Evolutionary conservation across 2,888 invertebrate genomes (phyloP).

Genomic region (Tolmerus cingulatus): DNA sequence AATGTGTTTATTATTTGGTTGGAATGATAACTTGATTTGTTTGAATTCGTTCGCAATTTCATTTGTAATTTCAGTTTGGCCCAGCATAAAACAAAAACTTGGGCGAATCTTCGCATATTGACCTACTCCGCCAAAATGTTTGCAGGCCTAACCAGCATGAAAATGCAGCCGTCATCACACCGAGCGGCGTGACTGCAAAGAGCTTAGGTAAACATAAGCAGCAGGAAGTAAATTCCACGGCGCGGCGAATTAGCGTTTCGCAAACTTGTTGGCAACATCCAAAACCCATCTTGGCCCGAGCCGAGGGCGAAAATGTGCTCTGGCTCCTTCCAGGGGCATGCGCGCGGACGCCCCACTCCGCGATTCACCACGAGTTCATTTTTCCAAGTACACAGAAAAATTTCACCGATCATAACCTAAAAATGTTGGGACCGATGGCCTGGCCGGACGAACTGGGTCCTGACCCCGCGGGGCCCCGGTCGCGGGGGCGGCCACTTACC

Average conservation of each 20-base stretch:
- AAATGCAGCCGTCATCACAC: not conserved
- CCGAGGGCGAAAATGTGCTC: not conserved
- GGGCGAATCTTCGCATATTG: not conserved
- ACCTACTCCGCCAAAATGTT: not conserved
- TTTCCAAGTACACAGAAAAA: not conserved
- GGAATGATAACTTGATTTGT: not conserved
- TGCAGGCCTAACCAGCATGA: not conserved
- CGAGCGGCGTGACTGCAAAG: not conserved
- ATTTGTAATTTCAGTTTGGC: not conserved
- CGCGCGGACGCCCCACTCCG: not conserved
- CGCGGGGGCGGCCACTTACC: slow-evolving; percentile 64
- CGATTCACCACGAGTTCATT: not conserved
- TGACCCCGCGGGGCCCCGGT: not conserved
- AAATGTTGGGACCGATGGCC: not conserved
- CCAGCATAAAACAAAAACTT: not conserved
- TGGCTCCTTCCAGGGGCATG: not conserved
- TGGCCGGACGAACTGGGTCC: not conserved
- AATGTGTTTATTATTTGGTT: not conserved
- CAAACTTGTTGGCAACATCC: not conserved
- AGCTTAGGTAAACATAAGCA: not conserved
- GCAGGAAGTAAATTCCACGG: not conserved
- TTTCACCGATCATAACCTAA: slow-evolving; percentile 16
- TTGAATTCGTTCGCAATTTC: not conserved
- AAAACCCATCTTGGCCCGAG: not conserved
- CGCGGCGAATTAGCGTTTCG: not conserved